Base-by-base conservation (phyloP, 2,113 vertebrate genomes). In the Polypterus bichir region DNA sequence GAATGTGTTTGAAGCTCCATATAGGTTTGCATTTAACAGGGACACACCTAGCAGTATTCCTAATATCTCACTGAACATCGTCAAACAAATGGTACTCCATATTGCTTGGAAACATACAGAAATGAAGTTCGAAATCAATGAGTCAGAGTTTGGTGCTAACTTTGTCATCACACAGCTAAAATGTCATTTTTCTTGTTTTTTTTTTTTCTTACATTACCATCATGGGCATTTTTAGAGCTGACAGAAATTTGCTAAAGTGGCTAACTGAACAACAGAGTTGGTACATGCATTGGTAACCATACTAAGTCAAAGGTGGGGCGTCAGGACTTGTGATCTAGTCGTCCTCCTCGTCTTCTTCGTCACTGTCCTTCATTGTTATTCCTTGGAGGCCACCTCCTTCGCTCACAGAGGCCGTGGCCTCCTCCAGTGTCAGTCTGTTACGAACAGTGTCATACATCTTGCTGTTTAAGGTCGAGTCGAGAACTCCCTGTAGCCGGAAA, bases 91-190 rank as follows among this genome's bases (percentile, higher is more conserved):
- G 89, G 86, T 91, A 93, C 87, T 95, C 90, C 91, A 86, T 96
- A 95, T 97, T 96, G 95, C 94, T 97, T 93, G 91, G 92, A 92
- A 94, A 98, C 93, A 94, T 89, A 84, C 57, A 94, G 89, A 90
- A 90, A 92, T 83, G 82, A 91, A 90, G 88, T 83, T 73, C 81
- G 86, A 92, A 92, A 91, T 84, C 55, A 80, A 89, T 85, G 86
- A 86, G 75, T 87, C 81, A 68, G 83, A 92, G 83, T 88, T 87
- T 81, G 86, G 81, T 93, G 89, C 89, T 92, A 93, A 87, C 86
- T 86, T 89, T 81, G 86, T 89, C 81, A 91, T 85, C 88, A 91
- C 86, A 87, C 80, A 93, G 89, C 92, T 98, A 94, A 92, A 88
- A 89, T 92, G 90, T 89, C 84, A 86, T 85, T 87, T 84, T 81